Evolutionary conservation across 2,888 invertebrate species (phyloP), one percentile per base, ranked within the genome.

Genomic region (Dasysyrphus albostriatus): DNA sequence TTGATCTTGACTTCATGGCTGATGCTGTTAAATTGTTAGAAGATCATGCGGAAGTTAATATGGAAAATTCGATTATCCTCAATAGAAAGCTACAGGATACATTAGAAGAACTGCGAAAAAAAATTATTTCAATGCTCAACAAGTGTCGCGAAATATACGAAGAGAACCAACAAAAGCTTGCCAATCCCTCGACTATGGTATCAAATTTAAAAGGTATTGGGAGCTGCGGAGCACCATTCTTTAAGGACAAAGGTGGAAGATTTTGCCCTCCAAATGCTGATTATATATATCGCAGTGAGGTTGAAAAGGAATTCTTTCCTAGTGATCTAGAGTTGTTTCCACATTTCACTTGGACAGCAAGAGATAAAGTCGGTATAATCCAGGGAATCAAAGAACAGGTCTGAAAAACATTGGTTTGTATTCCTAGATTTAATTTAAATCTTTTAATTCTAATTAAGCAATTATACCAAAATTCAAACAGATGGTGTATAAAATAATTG

Each of bases 221-320:
- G 4, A 79, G 54, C 12, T 75, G 78, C 49, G 87, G 70, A 0
- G 12, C 47, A 8, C 87, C 87, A 1, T 96, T 95, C 90, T 96
- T 96, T 88, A 96, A 95, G 89, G 95, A 95, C 89, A 92, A 90
- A 29, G 89, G 92, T 24, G 93, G 93, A 29, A 94, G 94, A 88
- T 91, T 93, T 5, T 94, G 95, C 24, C 94, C 94, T 0, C 90
- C 91, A 29, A 96, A 96, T 91, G 92, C 93, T 5, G 96, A 96
- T 89, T 94, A 94, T 7, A 92, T 93, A 89, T 91, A 91, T 75
- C 94, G 95, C 58, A 89, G 88, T 39, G 78, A 89, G 5, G 49
- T 39, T 1, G 89, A 89, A 3, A 88, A 89, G 5, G 93, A 93
- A 90, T 89, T 92, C 80, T 93, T 93, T 88, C 94, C 94, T 63